phyloP scores from a whole-genome alignment of 2,113 vertebrate genomes.

The Zonotrichia leucophrys region DNA sequence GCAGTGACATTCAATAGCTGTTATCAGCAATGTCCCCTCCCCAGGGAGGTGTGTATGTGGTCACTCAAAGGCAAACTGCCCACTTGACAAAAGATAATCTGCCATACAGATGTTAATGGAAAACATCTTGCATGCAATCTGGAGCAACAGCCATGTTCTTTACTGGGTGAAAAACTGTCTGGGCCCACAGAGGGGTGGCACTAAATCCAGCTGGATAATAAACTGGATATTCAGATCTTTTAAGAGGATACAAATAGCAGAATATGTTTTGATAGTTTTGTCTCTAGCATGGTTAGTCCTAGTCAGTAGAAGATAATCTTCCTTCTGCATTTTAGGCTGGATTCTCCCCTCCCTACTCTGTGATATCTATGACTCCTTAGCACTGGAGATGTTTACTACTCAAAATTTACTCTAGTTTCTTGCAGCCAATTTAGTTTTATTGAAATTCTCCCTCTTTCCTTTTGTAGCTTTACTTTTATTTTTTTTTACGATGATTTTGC shows the following conservation, averaged over 20 bases:
- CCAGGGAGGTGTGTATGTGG: too few species aligned
- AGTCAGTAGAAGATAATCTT: not conserved
- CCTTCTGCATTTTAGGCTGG: not conserved
- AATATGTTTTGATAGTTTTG: not conserved
- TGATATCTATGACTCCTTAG: not conserved
- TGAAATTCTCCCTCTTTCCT: not conserved
- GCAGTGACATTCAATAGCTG: too few species aligned
- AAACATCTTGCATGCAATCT: too few species aligned
- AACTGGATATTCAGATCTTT: not conserved
- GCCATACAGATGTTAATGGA: too few species aligned
- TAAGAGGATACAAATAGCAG: not conserved
- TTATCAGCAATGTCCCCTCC: too few species aligned
- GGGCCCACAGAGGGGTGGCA: not conserved
- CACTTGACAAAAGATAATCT: too few species aligned
- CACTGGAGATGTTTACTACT: not conserved
- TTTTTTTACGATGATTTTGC: not conserved
- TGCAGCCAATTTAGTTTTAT: not conserved
- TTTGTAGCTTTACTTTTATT: not conserved
- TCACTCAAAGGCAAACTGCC: too few species aligned
- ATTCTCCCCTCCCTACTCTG: not conserved
- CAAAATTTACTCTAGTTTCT: not conserved
- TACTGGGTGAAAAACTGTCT: not conserved
- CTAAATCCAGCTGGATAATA: not conserved
- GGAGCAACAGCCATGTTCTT: not conserved
- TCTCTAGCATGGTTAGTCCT: not conserved